Base-by-base conservation (phyloP, 2,888 invertebrate genomes). In the Scaptodrosophila latifasciaeformis region DNA sequence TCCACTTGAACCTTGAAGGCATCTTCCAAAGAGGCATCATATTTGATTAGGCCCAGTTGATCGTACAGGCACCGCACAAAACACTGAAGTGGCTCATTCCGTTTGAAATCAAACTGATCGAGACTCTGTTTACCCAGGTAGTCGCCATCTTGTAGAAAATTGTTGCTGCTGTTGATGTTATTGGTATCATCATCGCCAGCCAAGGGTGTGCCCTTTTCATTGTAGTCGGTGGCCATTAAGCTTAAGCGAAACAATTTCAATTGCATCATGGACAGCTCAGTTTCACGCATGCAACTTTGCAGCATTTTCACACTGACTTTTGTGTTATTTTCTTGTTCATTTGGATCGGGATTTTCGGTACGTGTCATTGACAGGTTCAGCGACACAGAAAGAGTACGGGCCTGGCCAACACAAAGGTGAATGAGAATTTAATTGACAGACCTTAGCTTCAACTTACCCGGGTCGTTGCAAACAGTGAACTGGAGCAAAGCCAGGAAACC, bases 41-140 rank as follows among this genome's bases (percentile, higher is more conserved):
- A 67, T 37, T 67, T 62, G 3, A 75, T 58, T 2, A 84, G 40
- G 1, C 82, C 84, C 49, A 84, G 51, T 0, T 65, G 65, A 12
- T 83, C 78, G 39, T 83, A 84, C 1, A 83, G 49, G 30, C 82
- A 83, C 29, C 82, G 78, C 5, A 74, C 76, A 46, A 84, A 83
- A 40, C 82, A 83, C 21, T 83, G 78, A 4, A 82, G 50, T 0
- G 84, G 75, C 30, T 83, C 78, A 30, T 80, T 78, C 0, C 49
- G 65, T 18, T 69, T 66, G 1, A 64, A 37, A 13, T 79, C 67
- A 2, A 66, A 49, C 9, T 30, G 54, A 0, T 61, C 54, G n/a
- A 55, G 29, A 27, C 54, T 53, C 1, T 42, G 43, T 10, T 39
- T 55, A 12, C 49, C 50, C 3, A 44, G 19, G 12, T 66, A 65